Percentiles rank a stretch among this genome's conserved stretches.
These are phyloP conservation scores for Muntiacus reevesi DNA, from an alignment of 2,113 vertebrate species.

Conservation along the genomic window DNA sequence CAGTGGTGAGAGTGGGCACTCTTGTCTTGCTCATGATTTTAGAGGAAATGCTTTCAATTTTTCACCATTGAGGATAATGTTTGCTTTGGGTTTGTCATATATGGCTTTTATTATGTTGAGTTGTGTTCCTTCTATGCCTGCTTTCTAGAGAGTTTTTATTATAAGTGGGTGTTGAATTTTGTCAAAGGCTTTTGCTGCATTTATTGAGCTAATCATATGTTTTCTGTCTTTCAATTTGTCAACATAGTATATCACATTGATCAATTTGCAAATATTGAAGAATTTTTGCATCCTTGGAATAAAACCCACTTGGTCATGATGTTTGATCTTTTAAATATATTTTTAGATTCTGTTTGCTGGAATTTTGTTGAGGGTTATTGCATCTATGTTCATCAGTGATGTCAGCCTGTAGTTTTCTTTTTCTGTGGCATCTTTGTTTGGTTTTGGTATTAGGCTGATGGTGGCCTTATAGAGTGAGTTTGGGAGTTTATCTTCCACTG, in stretches of 20 bases:
- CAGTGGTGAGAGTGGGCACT: background rate
- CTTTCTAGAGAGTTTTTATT: background rate
- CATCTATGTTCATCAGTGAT: background rate
- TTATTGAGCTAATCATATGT: background rate
- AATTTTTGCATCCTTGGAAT: background rate
- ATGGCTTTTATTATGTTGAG: background rate
- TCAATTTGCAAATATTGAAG: background rate
- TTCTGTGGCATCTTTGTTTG: background rate
- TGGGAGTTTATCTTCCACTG: background rate
- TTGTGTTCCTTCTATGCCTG: background rate
- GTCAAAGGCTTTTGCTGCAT: background rate
- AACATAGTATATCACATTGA: background rate
- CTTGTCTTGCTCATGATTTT: background rate
- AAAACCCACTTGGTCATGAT: background rate
- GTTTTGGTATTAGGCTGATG: background rate
- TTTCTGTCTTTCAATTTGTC: background rate
- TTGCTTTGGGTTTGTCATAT: background rate
- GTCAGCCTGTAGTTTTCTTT: background rate
- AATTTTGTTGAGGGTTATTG: background rate
- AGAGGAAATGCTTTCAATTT: background rate
- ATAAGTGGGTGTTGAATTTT: background rate
- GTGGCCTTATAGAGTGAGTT: background rate
- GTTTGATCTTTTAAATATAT: background rate
- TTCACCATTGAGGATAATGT: background rate
- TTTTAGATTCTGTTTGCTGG: background rate